Conservation (phyloP, 2,113 vertebrate genomes). For the Charadrius vociferus region DNA sequence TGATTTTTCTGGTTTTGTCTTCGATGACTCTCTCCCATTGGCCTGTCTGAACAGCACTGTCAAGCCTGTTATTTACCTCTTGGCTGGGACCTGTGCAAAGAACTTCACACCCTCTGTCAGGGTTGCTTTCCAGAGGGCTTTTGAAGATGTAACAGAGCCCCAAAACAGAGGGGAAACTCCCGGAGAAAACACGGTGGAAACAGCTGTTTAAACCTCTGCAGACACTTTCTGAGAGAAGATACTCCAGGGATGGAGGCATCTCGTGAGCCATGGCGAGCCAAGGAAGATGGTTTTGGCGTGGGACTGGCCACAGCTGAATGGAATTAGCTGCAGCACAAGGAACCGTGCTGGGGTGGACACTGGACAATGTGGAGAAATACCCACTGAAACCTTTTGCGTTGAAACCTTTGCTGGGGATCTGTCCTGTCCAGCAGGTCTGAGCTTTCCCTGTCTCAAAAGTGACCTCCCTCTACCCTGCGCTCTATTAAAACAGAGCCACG, state of each 20-base stretch:
- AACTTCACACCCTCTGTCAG: neutral
- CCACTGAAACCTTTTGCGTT: neutral
- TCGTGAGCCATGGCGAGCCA: accelerated
- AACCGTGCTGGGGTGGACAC: neutral
- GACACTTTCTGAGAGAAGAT: neutral
- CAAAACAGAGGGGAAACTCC: neutral
- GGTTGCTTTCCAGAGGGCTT: neutral
- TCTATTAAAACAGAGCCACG: accelerated
- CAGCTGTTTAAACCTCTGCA: neutral
- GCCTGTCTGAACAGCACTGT: neutral
- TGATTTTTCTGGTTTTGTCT: neutral
- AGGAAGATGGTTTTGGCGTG: neutral
- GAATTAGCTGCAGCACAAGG: neutral
- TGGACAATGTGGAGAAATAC: neutral
- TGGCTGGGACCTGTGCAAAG: neutral
- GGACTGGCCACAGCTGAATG: neutral
- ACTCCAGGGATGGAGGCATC: neutral
- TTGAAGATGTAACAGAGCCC: neutral
- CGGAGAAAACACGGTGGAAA: neutral
- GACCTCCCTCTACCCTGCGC: neutral
- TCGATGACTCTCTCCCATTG: neutral
- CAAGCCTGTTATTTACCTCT: constrained; percentile 36
- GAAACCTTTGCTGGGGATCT: neutral
- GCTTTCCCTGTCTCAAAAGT: neutral
- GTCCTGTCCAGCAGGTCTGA: neutral